These are phyloP conservation scores for Taxidea taxus DNA, from an alignment of 2,113 vertebrate species.

Conservation along the genomic window DNA sequence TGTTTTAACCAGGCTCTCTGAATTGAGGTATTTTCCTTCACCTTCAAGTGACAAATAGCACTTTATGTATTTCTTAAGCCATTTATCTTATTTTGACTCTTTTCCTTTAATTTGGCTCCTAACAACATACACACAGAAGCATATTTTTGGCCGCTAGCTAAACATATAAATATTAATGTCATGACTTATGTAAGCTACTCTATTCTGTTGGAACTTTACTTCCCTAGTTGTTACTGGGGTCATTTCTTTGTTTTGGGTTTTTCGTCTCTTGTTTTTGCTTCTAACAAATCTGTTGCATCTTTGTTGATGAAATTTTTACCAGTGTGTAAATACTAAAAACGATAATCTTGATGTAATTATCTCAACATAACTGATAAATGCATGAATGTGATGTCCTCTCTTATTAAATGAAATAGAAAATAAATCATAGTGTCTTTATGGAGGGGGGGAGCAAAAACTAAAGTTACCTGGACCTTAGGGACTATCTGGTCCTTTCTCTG, in stretches of 20 bases:
- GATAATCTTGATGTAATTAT: neutral
- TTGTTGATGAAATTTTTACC: neutral
- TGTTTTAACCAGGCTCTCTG: neutral
- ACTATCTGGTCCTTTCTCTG: neutral
- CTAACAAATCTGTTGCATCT: neutral
- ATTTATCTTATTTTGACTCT: neutral
- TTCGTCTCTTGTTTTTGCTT: neutral
- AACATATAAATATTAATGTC: constrained; percentile 5
- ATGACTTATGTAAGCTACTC: neutral
- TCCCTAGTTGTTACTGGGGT: neutral
- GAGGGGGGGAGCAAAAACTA: neutral
- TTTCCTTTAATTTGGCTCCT: neutral
- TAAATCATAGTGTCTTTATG: neutral
- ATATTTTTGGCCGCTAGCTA: neutral
- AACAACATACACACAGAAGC: neutral
- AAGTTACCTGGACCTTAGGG: neutral
- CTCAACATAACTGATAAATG: neutral
- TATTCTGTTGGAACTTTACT: neutral
- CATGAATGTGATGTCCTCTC: neutral
- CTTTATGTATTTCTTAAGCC: neutral
- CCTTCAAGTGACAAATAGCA: neutral
- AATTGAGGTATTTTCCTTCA: neutral
- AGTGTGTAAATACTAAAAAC: neutral
- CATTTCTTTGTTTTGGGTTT: neutral
- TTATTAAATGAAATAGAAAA: neutral